Evolutionary conservation across 2,888 invertebrate species (phyloP).

Genomic region (Drosophila affinis): DNA sequence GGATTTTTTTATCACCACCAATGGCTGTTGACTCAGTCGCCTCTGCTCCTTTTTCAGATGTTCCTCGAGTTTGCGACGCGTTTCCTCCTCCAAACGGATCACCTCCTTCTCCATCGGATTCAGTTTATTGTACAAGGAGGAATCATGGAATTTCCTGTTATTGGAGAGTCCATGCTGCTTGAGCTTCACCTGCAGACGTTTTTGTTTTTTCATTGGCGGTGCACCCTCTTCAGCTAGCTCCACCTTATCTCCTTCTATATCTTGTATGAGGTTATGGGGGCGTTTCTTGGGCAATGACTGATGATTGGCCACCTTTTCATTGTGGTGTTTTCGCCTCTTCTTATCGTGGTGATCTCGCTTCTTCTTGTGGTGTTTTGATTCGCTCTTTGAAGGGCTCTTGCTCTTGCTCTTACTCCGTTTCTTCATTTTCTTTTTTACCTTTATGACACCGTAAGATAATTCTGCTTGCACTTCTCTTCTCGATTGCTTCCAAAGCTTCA

Average conservation of each 20-base stretch:
- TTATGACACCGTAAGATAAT: neutral
- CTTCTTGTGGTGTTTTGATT: neutral
- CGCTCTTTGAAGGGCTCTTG: constrained; percentile 1
- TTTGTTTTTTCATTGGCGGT: constrained; percentile 16
- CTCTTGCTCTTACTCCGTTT: neutral
- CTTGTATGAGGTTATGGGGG: constrained; percentile 1
- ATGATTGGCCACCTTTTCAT: constrained; percentile 15
- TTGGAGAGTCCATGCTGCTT: constrained; percentile 28
- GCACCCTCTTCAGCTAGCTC: constrained; percentile 1
- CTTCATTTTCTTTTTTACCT: neutral
- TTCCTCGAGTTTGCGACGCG: constrained; percentile 44
- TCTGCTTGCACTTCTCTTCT: neutral
- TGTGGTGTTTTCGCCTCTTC: neutral
- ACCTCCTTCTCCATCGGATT: constrained; percentile 14
- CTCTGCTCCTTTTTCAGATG: constrained; percentile 49
- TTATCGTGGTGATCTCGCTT: neutral
- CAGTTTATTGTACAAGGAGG: constrained; percentile 1
- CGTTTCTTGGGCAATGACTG: constrained; percentile 8
- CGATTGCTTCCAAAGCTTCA: neutral
- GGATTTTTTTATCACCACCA: constrained; percentile 44
- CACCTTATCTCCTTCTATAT: neutral
- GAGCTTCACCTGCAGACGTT: constrained; percentile 32
- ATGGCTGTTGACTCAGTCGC: constrained; percentile 39
- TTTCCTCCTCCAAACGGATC: constrained; percentile 41
- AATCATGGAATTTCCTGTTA: constrained; percentile 7